phyloP scores from a whole-genome alignment of 1,140 invertebrate genomes.

The Aphis craccivora region DNA sequence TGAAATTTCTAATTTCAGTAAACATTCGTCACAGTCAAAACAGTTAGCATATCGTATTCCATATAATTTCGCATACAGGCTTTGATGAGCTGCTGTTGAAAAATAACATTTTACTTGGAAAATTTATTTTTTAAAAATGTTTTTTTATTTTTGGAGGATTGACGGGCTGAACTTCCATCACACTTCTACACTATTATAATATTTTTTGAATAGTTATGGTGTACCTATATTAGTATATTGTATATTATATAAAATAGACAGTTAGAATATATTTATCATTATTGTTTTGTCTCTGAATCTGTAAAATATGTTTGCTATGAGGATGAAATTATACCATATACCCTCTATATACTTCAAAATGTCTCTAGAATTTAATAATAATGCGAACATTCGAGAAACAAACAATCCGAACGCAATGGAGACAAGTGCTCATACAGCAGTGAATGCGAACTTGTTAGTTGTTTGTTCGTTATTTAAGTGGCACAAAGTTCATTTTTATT shows the following conservation, averaged over 20 bases:
- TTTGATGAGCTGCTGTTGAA: neutral
- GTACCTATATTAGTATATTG: no score
- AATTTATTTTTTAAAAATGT: neutral
- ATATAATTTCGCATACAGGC: no score
- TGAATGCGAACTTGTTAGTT: slow-evolving; percentile 6
- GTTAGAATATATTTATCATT: neutral
- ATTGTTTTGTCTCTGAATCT: neutral
- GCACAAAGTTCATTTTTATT: slow-evolving; percentile 37
- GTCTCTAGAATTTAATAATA: slow-evolving; percentile 20
- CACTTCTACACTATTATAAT: neutral
- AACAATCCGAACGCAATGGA: neutral
- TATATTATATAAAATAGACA: no score
- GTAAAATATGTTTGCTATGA: neutral
- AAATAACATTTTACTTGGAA: neutral
- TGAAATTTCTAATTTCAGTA: no score
- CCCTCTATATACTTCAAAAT: slow-evolving; percentile 1
- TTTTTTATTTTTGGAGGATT: no score
- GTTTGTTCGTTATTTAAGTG: slow-evolving; percentile 36
- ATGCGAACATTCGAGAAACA: slow-evolving; percentile 7
- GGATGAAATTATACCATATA: neutral
- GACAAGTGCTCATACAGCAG: slow-evolving; percentile 13
- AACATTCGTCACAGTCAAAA: no score
- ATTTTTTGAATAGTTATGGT: no score
- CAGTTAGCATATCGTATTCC: no score
- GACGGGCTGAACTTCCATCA: neutral